Evolutionary conservation across 2,797 vertebrate species (phyloP), one percentile per base, ranked within the genome.

Genomic region (Trachops cirrhosus): DNA sequence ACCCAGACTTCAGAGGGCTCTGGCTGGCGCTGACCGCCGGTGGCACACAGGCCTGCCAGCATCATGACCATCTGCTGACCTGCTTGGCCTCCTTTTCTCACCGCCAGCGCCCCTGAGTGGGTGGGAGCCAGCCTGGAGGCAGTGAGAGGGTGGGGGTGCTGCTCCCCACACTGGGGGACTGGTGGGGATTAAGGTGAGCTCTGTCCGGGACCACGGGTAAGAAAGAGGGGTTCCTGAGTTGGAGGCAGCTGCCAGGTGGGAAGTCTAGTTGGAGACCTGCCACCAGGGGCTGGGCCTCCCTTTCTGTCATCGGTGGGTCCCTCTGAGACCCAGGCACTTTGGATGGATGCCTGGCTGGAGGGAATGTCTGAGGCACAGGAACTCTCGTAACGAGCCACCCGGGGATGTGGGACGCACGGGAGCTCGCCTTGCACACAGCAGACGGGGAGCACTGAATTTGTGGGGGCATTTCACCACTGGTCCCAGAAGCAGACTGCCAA

Each of bases 21-120:
- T 48, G 21, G 18, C 67, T 22, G 9, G 7, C 0, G 0, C 50
- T 71, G 86, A 57, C 32, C 0, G 41, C 68, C 8, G 0, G 9
- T 0, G 1, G 26, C 52, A 14, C 0, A 0, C 4, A 0, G 0
- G 19, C 26, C 15, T 2, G 9, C 16, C 16, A 1, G 7, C 89
- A 73, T 77, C 79, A 71, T 0, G 11, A 80, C 57, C 1, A 0
- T 3, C 15, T 74, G 9, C 52, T 5, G 9, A 64, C 18, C 26
- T 4, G 21, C 22, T 3, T 6, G 0, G 78, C 26, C 39, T 90
- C 41, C 39, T 80, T 71, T 67, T 46, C 41, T 86, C 5, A 11
- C 18, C 9, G 5, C 16, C 46, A 1, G 22, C 2, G 2, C 21
- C 54, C 14, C 10, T 0, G 1, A 1, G 41, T 7, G 29, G 15